Base-by-base conservation (phyloP, 2,797 vertebrate genomes). In the Aeoliscus strigatus region DNA sequence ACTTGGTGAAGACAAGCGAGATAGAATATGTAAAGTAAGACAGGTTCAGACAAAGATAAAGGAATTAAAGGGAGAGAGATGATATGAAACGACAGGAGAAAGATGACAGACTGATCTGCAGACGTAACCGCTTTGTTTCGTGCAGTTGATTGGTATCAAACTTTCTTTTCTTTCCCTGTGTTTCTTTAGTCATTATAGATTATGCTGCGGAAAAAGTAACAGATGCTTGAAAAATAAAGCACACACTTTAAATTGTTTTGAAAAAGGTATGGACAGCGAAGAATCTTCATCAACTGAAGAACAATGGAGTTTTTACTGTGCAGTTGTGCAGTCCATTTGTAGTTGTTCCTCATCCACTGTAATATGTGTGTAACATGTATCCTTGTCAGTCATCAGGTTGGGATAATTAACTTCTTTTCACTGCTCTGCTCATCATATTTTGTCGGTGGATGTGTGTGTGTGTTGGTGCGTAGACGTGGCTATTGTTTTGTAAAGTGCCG, bases 401-500 rank as follows among this genome's bases (percentile, higher is more conserved):
- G 54, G 57, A 70, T 60, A 65, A 61, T 70, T 51, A 54, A 16
- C 43, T 36, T 27, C 42, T 49, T 60, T 51, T 45, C 37, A 42
- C 11, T 13, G 8, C 5, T 29, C 27, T 29, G 2, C 6, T 12
- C 8, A 25, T 6, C 9, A 9, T 25, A 2, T 25, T 33, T 14
- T 38, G 44, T 56, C 14, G 61, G 48, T 40, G 50, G 30, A 34
- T 17, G 14, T 5, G 41, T 36, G 25, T 56, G 12, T 32, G 16
- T 55, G 36, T 42, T 13, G 26, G 15, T 42, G 45, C 43, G 46
- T 47, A 35, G 61, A 56, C 32, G 18, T 24, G 10, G 26, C 39
- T 47, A 31, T 46, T 47, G 39, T 38, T 35, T 47, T 41, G 8
- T 41, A 39, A 42, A 29, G 9, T 27, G 28, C 27, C 2, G 7